Base-by-base conservation (phyloP, 2,797 vertebrate species). In the Muscicapa striata region DNA sequence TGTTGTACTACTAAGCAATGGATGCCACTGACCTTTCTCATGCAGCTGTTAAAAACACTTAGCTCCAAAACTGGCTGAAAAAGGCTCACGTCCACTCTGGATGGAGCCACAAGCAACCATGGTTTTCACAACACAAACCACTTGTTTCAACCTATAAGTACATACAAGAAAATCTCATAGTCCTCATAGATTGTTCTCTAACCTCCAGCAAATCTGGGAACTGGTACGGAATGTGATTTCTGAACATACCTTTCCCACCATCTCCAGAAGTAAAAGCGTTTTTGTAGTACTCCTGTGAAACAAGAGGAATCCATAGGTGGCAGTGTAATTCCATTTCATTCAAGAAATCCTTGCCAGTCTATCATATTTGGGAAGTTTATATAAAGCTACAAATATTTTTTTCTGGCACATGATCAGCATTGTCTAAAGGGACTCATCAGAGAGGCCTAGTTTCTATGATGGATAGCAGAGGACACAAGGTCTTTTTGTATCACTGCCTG, bases 251-350 rank as follows among this genome's bases (percentile, higher is more conserved):
- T 98, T 98, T 98, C 83, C 98, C 98, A 81, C 99, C 99, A 90
- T 99, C 99, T 74, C 99, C 99, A 10, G 99, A 99, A 20, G 99
- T 99, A 81, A 99, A 99, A 85, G 99, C 98, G 29, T 98, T 99
- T 87, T 98, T 98, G 96, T 98, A 99, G 95, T 97, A 92, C 51
- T 99, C 99, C 99, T 99, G 97, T 34, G 78, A 96, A 95, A 94
- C 67, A 97, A 77, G 80, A 87, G 9, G 30, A 46, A 83, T 92
- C 95, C 15, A 7, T 92, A 97, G 97, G 93, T 93, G 97, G 93
- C 78, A 96, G 74, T 87, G 68, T 22, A 80, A 73, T 73, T 38
- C 58, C 6, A 2, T n/a, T 77, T 74, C 49, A 36, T 20, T 75
- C 18, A 36, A 73, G 24, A 77, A 67, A 40, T 62, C 45, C n/a